A percentile compares a stretch with the other conserved stretches of the same genome.
Conservation (phyloP, 2,113 vertebrate genomes). For the Hyperoodon ampullatus region DNA sequence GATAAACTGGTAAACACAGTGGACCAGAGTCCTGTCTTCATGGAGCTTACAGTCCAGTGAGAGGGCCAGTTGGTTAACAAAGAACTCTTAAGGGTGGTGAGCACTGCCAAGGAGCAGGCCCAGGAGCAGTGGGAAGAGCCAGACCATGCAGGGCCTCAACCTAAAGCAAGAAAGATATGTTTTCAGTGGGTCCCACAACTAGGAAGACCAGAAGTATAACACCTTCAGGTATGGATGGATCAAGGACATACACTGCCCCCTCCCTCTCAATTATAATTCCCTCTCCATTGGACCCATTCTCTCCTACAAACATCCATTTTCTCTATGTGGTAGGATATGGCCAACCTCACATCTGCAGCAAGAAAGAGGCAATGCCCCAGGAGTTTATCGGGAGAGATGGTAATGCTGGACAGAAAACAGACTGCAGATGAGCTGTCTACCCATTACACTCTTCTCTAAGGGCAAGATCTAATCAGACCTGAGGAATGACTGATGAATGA, state of each 20-base stretch:
- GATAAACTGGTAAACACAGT: neutral
- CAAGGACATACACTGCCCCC: neutral
- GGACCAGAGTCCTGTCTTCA: neutral
- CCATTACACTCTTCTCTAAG: neutral
- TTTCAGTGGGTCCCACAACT: neutral
- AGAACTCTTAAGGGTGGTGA: neutral
- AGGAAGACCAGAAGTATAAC: neutral
- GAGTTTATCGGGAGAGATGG: neutral
- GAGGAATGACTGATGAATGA: neutral
- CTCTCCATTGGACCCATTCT: neutral
- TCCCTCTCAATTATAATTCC: too few species aligned
- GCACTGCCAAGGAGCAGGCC: neutral
- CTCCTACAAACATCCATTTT: neutral
- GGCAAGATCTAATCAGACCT: neutral
- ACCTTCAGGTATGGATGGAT: neutral
- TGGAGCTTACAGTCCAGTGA: neutral
- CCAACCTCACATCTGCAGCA: neutral
- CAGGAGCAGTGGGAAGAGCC: neutral
- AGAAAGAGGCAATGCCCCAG: neutral
- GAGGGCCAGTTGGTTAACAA: too few species aligned
- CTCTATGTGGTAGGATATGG: too few species aligned
- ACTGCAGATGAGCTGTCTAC: neutral
- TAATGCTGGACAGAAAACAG: neutral
- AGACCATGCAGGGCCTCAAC: fast-evolving
- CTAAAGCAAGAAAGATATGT: neutral